Percentiles rank a stretch among this genome's conserved stretches.
These are phyloP conservation scores for Anthopleura xanthogrammica DNA, from an alignment of 92 coral and sea anemone genomes.

Conservation along the genomic window DNA sequence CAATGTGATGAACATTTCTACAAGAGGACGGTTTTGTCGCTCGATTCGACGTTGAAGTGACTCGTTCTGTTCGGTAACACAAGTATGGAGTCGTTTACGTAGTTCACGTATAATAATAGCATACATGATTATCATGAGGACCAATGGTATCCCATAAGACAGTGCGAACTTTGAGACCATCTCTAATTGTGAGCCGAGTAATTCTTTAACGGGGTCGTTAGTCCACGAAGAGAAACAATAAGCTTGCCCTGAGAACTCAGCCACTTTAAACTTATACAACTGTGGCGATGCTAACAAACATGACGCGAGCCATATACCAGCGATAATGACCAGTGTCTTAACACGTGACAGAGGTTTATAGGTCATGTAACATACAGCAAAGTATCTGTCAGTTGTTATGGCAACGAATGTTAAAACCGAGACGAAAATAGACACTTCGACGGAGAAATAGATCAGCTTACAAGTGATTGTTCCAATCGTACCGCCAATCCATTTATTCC, in stretches of 20 bases:
- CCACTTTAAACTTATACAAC: slow-evolving; percentile 25
- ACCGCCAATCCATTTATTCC: slow-evolving; percentile 34
- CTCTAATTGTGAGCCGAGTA: slow-evolving; percentile 26
- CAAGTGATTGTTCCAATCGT: slow-evolving; percentile 22
- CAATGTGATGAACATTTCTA: slow-evolving; percentile 64
- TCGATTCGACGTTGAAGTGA: slow-evolving; percentile 42
- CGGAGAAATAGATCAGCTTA: slow-evolving; percentile 31
- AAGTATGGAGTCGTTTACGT: slow-evolving; percentile 37
- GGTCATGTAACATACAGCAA: slow-evolving; percentile 34
- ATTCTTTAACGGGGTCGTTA: slow-evolving; percentile 8
- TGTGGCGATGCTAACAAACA: neutral
- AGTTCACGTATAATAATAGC: slow-evolving; percentile 44
- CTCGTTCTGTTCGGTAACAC: slow-evolving; percentile 43
- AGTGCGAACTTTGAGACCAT: slow-evolving; percentile 27
- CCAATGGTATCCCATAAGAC: slow-evolving; percentile 58
- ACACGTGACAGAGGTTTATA: slow-evolving; percentile 28
- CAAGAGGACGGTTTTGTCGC: slow-evolving; percentile 55
- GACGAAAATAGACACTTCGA: slow-evolving; percentile 29
- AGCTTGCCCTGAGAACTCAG: slow-evolving; percentile 4
- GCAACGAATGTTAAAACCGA: slow-evolving; percentile 38
- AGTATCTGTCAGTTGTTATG: slow-evolving; percentile 44
- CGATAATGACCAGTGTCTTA: slow-evolving; percentile 8
- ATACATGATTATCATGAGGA: slow-evolving; percentile 51
- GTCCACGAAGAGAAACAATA: slow-evolving; percentile 39
- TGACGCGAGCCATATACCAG: slow-evolving; percentile 20